Conservation (phyloP, 1,140 invertebrate species). For the Drosophila lacteicornis region DNA sequence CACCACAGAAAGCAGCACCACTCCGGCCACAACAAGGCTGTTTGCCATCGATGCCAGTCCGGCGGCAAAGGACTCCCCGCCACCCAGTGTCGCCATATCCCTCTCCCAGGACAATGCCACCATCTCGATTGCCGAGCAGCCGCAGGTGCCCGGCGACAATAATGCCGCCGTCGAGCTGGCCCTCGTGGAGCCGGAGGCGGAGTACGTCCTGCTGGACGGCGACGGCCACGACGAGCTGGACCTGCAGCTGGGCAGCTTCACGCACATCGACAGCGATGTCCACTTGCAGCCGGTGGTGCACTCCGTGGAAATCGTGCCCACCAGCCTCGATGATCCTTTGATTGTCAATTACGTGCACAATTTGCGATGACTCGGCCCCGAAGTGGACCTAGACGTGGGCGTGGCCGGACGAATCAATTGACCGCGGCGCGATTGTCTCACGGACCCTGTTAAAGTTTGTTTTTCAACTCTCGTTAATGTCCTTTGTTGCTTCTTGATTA, state of each 20-base stretch:
- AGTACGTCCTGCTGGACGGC: slow-evolving; percentile 72
- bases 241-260: slow-evolving; percentile 71
- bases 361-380: slow-evolving; percentile 55
- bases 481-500: slow-evolving; percentile 13
- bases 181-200: slow-evolving; percentile 72
- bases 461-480: slow-evolving; percentile 23
- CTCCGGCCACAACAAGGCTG: slow-evolving; percentile 60
- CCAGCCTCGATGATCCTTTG: slow-evolving; percentile 75
- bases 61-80: slow-evolving; percentile 35
- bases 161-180: slow-evolving; percentile 70
- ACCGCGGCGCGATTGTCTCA: neutral
- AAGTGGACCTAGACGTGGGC: neutral
- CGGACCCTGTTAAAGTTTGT: slow-evolving; percentile 58
- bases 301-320: slow-evolving; percentile 79
- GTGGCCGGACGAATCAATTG: slow-evolving; percentile 18
- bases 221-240: slow-evolving; percentile 57
- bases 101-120: slow-evolving; percentile 59
- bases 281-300: slow-evolving; percentile 80
- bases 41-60: slow-evolving; percentile 72
- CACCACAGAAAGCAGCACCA: slow-evolving; percentile 46
- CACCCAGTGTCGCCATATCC: slow-evolving; percentile 62
- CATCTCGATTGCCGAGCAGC: slow-evolving; percentile 66
- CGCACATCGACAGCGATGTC: slow-evolving; percentile 74
- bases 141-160: slow-evolving; percentile 55
- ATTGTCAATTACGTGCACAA: slow-evolving; percentile 80